Base-by-base conservation (phyloP, 2,113 vertebrate genomes). In the Corydoras sp. region DNA sequence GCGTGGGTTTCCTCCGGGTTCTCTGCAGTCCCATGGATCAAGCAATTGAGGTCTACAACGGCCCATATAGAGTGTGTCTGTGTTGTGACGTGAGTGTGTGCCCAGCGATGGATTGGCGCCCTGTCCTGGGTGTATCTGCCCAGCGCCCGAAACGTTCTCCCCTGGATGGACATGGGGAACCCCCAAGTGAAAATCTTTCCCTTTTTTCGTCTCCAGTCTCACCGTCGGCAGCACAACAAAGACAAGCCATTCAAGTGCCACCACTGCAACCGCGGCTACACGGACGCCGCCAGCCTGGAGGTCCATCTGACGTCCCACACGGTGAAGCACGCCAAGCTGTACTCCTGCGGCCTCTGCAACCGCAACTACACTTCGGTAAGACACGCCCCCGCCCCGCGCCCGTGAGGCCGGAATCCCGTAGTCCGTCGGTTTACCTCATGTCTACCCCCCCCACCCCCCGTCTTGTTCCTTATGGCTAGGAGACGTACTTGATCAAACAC, bases 241-340 rank as follows among this genome's bases (percentile, higher is more conserved):
- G 97, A 99, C 87, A 99, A 99, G 88, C 97, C 97, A 61, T 98
- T 92, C 89, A 99, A 98, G 91, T 99, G 97, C 90, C 89, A 93
- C 86, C 94, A 98, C 83, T 99, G 97, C 88, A 96, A 98, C 86
- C 93, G 95, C 76, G 97, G 95, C 4, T 99, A 98, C 81, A 91
- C 93, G 53, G 97, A 98, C 31, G 87, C 93, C 0, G 90, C 93
- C 56, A 95, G 93, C 0, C 84, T 99, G 72, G 96, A 99, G 87
- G 94, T 95, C 9, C 97, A 99, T 87, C 88, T 98, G 80, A 91
- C 94, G 18, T 97, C 96, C 0, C 97, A 99, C 81, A 99, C 97
- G 0, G 97, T 99, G 83, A 98, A 97, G 83, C 96, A 99, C 0
- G 95, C 95, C 81, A 94, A 94, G 90, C 93, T 98, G 83, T 98